Base-by-base conservation (phyloP, 2,888 invertebrate genomes). In the Neoscelio sp. region DNA sequence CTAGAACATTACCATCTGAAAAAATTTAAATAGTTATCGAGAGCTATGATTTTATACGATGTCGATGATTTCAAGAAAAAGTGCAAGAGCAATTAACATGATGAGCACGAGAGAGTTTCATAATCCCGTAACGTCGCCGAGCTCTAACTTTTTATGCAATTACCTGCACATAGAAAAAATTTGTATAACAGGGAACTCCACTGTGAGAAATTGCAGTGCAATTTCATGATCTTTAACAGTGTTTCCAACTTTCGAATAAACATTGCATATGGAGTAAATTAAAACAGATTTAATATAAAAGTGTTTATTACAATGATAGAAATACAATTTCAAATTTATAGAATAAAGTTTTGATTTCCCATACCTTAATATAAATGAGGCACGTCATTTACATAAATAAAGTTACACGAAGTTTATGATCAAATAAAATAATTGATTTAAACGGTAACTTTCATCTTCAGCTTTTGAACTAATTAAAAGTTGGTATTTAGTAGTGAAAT, bases 71-170 rank as follows among this genome's bases (percentile, higher is more conserved):
- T 8, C 13, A 13, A n/a, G 35, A 44, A 73, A 73, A 73, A 62
- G 48, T 30, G n/a, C 30, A 26, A 23, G 3, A 12, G 18, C 46
- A 54, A 64, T 73, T 54, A 56, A 44, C 44, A 28, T 54, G 54
- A 64, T 73, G 62, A 40, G 30, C 42, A 60, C 13, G 44, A 28
- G 6, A 26, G 23, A 54, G 30, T 56, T 52, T 42, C 35, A 38
- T 40, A 73, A 64, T 50, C 44, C 30, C 26, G 52, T 28, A 60
- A 52, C 44, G 20, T 54, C 56, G 56, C 44, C 23, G 54, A 54
- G 23, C 18, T 60, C 35, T 12, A 56, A 73, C 50, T 73, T 64
- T 56, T 73, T 64, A 38, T 56, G 52, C 46, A 52, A 35, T 54
- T 54, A 33, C 20, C 8, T 2, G 30, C 44, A 23, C 54, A 23